phyloP scores from a whole-genome alignment of 2,797 vertebrate species.

The Gymnodraco acuticeps region DNA sequence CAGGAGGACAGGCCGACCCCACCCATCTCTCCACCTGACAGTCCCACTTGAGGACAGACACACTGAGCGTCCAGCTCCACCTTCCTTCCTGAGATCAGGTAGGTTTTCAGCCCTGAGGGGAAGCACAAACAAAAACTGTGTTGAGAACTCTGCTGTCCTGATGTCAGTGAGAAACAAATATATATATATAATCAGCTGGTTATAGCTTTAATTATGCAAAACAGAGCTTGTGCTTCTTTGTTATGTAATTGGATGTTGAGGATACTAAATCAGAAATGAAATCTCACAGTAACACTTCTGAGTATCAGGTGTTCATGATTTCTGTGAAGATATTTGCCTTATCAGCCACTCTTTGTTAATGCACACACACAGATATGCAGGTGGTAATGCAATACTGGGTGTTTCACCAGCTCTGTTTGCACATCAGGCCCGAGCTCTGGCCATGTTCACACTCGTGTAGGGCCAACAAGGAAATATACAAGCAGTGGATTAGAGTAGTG shows the following conservation, averaged over 20 bases:
- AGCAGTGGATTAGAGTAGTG: constrained; percentile 75
- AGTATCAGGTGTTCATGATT: not conserved
- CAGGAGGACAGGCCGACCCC: constrained; percentile 67
- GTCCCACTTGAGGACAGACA: constrained; percentile 86
- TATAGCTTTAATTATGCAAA: not conserved
- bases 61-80: constrained; percentile 86
- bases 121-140: constrained; percentile 7
- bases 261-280: not conserved
- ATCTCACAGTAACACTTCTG: not conserved
- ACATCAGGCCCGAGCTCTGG: constrained; percentile 52
- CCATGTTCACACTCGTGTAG: constrained; percentile 64
- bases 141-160: not conserved
- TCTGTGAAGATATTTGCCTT: not conserved
- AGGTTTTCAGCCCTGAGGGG: constrained; percentile 92
- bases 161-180: not conserved
- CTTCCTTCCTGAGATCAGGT: constrained; percentile 95
- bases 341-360: constrained; percentile 20
- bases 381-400: constrained; percentile 56
- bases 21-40: constrained; percentile 81
- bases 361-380: constrained; percentile 31
- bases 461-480: constrained; percentile 77
- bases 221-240: not conserved
- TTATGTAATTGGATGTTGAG: not conserved
- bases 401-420: constrained; percentile 71
- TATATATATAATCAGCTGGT: not conserved